Evolutionary conservation across 2,113 vertebrate species (phyloP), one percentile per base, ranked within the genome.

Genomic region (Brachirus orientalis): DNA sequence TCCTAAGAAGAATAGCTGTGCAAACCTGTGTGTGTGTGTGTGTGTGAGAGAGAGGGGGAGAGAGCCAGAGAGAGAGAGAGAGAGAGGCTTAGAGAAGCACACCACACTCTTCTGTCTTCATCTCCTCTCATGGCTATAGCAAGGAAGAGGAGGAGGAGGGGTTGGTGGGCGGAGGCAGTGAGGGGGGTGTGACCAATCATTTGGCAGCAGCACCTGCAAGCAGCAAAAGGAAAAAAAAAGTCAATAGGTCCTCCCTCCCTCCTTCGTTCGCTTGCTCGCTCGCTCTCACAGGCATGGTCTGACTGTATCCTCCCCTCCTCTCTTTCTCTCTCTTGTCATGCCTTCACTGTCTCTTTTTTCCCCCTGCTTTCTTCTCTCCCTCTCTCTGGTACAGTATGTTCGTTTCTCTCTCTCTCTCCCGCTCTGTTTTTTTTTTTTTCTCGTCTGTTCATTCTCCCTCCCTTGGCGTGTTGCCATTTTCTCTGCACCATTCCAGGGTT

Each of bases 151-250:
- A 75, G 70, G 71, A 36, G 80, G 92, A 72, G 75, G 80, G 59
- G 58, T 35, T 12, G 2, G 66, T 86, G 82, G 89, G 90, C 72
- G 87, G 87, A 83, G 82, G 68, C 54, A 77, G 47, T 44, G 20
- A 89, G 79, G 89, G 88, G 91, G 92, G 92, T 90, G 92, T 91
- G 91, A 92, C 92, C 92, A 93, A 93, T 92, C 87, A 28, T 44
- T 16, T 77, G 53, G 78, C 76, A 37, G 83, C 76, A 75, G 69
- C 76, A 63, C 75, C 84, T 84, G 73, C 52, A 67, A 79, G 78
- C 66, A 63, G 82, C 12, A n/a, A 53, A 28, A 14, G 40, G 36
- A 56, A 35, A 57, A 41, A 55, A 71, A 56, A 46, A 66, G 37
- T 51, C 43, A 4, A 46, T 53, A 33, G 67, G 56, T 45, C 53